These are phyloP conservation scores for Scophthalmus maximus DNA, from an alignment of 2,113 vertebrate genomes.

Conservation along the genomic window DNA sequence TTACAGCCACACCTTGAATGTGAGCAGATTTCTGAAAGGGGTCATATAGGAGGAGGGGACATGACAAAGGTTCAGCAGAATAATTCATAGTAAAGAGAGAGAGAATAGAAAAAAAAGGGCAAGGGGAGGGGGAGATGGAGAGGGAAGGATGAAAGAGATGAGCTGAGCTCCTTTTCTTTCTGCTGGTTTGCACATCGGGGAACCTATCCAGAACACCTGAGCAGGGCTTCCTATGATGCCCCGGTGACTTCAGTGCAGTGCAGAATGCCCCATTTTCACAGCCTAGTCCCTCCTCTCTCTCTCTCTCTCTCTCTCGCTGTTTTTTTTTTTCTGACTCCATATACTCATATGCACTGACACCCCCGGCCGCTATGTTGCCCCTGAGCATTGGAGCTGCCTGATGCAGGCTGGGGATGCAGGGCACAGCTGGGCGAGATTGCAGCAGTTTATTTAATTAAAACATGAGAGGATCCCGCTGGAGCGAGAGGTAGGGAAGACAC, in stretches of 20 bases:
- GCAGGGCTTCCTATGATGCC: slow-evolving; percentile 67
- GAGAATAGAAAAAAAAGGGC: slow-evolving; percentile 8
- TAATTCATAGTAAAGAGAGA: slow-evolving; percentile 10
- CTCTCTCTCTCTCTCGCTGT: slow-evolving; percentile 10
- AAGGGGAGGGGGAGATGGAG: slow-evolving; percentile 12
- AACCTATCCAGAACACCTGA: slow-evolving; percentile 71
- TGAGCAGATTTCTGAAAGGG: slow-evolving; percentile 12
- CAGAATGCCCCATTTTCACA: slow-evolving; percentile 64
- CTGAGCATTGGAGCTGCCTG: slow-evolving; percentile 66
- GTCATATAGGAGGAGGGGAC: not conserved
- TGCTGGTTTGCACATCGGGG: slow-evolving; percentile 63
- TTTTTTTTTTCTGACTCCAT: slow-evolving; percentile 40
- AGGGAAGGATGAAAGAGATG: slow-evolving; percentile 35
- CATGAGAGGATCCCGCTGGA: slow-evolving; percentile 77
- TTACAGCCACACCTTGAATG: not conserved
- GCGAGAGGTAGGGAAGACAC: slow-evolving; percentile 65
- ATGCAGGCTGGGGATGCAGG: slow-evolving; percentile 67
- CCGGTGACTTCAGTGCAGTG: slow-evolving; percentile 57
- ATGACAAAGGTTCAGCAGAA: slow-evolving; percentile 15
- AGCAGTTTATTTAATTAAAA: slow-evolving; percentile 83
- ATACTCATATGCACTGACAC: slow-evolving; percentile 31
- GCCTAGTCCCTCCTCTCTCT: slow-evolving; percentile 29
- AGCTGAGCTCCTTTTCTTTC: slow-evolving; percentile 41
- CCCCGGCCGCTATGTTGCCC: slow-evolving; percentile 44
- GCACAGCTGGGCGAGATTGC: slow-evolving; percentile 79